phyloP scores from a whole-genome alignment of 2,113 vertebrate genomes.

The Pelobates fuscus region DNA sequence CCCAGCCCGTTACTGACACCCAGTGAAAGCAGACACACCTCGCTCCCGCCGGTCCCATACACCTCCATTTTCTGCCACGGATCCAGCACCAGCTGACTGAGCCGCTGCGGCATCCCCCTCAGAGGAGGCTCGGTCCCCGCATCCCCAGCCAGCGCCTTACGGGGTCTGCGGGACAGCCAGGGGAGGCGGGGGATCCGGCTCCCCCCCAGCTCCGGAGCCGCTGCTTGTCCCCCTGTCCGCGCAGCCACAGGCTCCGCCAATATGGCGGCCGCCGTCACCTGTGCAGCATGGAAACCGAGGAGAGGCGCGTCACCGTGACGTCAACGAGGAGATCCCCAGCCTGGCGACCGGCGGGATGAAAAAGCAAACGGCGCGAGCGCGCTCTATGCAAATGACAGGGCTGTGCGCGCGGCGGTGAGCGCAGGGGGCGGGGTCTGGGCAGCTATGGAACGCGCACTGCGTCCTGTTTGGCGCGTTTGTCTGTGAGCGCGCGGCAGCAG shows the following conservation, averaged over 20 bases:
- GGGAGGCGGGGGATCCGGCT: background rate
- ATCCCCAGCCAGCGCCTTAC: slow-evolving; percentile 32
- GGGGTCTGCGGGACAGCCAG: background rate
- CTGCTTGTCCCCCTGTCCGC: slow-evolving; percentile 37
- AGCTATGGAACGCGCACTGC: background rate
- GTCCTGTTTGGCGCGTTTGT: background rate
- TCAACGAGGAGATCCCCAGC: slow-evolving; percentile 45
- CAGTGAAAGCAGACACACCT: slow-evolving; percentile 53
- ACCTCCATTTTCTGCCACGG: slow-evolving; percentile 87
- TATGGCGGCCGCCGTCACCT: slow-evolving; percentile 78
- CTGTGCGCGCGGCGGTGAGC: background rate
- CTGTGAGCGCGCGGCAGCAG: background rate
- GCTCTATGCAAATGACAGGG: background rate
- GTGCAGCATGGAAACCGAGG: slow-evolving; percentile 69
- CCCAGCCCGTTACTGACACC: too few species aligned
- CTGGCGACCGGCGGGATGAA: background rate
- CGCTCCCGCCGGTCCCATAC: slow-evolving; percentile 75
- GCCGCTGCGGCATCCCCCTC: slow-evolving; percentile 72
- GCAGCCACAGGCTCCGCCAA: slow-evolving; percentile 63
- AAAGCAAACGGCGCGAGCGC: background rate
- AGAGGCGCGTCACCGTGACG: slow-evolving; percentile 32
- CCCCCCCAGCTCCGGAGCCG: slow-evolving; percentile 39
- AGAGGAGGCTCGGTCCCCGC: slow-evolving; percentile 33
- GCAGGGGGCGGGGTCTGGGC: background rate
- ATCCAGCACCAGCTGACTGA: slow-evolving; percentile 66